Evolutionary conservation across 2,888 invertebrate genomes (phyloP).

Genomic region (Brachycybe producta): DNA sequence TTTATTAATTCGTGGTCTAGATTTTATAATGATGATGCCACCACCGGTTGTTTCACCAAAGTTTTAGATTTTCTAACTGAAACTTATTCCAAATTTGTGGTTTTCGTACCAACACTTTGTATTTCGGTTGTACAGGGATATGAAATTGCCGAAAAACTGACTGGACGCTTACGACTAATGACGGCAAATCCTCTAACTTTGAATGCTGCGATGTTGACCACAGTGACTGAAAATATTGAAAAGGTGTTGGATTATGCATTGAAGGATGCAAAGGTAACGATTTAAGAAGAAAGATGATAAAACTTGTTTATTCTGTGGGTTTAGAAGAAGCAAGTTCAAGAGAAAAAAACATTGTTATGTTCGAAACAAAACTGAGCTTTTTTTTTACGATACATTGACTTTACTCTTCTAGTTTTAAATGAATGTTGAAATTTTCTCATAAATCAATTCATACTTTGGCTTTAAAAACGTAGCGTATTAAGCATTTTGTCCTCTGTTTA

Average conservation of each 20-base stretch:
- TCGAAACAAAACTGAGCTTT: too few species aligned
- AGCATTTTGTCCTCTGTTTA: too few species aligned
- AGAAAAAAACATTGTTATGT: too few species aligned
- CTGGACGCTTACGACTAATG: background rate
- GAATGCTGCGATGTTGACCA: background rate
- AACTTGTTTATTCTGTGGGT: background rate
- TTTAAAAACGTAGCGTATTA: too few species aligned
- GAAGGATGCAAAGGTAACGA: background rate
- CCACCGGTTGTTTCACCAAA: too few species aligned
- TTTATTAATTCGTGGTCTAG: too few species aligned
- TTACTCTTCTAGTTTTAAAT: too few species aligned
- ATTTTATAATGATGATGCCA: too few species aligned
- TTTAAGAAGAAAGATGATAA: too few species aligned
- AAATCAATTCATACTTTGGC: too few species aligned
- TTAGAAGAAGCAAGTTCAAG: background rate
- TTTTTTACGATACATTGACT: too few species aligned
- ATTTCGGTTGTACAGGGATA: background rate
- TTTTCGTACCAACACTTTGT: background rate
- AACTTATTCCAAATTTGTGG: background rate
- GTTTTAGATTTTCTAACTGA: background rate
- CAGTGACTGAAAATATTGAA: constrained; percentile 4
- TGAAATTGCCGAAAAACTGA: background rate
- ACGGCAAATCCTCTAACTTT: background rate
- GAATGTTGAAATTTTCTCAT: too few species aligned
- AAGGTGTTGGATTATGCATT: constrained; percentile 3